phyloP scores from a whole-genome alignment of 2,888 invertebrate genomes.

The Spodoptera picta region DNA sequence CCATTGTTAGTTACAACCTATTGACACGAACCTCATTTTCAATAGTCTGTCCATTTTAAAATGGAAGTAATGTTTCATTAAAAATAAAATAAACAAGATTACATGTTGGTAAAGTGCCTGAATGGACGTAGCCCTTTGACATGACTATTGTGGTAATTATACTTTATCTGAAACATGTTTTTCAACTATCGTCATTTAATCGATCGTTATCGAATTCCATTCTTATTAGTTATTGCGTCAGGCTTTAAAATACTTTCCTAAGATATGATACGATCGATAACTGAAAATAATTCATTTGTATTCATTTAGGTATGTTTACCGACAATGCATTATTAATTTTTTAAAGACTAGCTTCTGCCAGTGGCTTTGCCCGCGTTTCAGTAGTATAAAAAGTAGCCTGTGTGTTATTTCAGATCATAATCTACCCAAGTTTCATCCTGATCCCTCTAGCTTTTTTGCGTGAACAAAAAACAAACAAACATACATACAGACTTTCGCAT shows the following conservation, averaged over 20 bases:
- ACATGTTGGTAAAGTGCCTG: not conserved
- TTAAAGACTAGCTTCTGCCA: no score
- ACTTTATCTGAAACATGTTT: conserved; percentile 37
- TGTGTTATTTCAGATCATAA: no score
- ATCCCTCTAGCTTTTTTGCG: no score
- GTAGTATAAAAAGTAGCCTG: no score
- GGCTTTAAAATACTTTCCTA: conserved; percentile 29
- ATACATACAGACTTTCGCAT: no score
- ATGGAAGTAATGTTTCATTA: not conserved
- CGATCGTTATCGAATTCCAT: conserved; percentile 56
- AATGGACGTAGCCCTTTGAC: conserved; percentile 22
- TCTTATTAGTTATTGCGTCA: conserved; percentile 49
- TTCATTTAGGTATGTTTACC: conserved; percentile 14
- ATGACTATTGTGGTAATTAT: conserved; percentile 16
- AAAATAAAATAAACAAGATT: no score
- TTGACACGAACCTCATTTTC: conserved; percentile 17
- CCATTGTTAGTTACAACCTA: conserved; percentile 29
- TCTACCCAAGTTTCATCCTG: no score
- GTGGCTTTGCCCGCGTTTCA: no score
- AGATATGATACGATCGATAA: conserved; percentile 23
- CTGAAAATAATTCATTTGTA: conserved; percentile 21
- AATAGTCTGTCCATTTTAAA: not conserved
- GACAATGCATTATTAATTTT: conserved; percentile 8
- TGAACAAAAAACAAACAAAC: no score
- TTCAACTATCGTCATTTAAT: conserved; percentile 44